phyloP scores from a whole-genome alignment of 2,113 vertebrate species.

The Lophochroa leadbeateri region DNA sequence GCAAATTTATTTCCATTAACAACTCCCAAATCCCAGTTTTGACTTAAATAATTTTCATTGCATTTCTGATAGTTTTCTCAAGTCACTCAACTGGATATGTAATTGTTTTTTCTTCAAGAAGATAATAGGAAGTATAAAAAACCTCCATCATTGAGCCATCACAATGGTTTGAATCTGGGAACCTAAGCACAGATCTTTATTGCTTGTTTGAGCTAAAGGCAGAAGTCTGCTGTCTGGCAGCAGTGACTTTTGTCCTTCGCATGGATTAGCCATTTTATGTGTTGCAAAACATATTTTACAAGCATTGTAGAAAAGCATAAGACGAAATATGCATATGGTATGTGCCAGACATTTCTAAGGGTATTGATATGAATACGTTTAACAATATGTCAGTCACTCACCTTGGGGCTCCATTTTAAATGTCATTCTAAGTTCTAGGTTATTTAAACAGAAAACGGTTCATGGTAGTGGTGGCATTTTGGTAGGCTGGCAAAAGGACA shows the following conservation, averaged over 20 bases:
- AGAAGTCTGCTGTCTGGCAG: neutral
- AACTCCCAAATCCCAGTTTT: neutral
- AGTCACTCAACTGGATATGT: neutral
- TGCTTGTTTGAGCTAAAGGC: neutral
- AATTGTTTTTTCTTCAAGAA: neutral
- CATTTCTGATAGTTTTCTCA: neutral
- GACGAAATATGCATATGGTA: neutral
- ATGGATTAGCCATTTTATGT: neutral
- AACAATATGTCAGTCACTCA: neutral
- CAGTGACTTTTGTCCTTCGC: neutral
- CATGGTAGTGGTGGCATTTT: neutral
- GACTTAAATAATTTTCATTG: neutral
- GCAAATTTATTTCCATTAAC: neutral
- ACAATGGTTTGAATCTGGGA: neutral
- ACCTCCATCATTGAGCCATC: neutral
- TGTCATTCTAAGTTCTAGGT: neutral
- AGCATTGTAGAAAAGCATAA: neutral
- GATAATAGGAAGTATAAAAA: neutral
- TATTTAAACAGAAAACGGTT: neutral
- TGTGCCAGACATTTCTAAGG: neutral
- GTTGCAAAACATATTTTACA: neutral
- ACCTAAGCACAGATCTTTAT: neutral
- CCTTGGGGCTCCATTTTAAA: neutral
- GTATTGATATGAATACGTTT: neutral
- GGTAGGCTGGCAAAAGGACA: neutral